Percentiles rank a stretch among this genome's conserved stretches.
phyloP scores from a whole-genome alignment of 2,888 invertebrate species.

The Drosophila borborema region DNA sequence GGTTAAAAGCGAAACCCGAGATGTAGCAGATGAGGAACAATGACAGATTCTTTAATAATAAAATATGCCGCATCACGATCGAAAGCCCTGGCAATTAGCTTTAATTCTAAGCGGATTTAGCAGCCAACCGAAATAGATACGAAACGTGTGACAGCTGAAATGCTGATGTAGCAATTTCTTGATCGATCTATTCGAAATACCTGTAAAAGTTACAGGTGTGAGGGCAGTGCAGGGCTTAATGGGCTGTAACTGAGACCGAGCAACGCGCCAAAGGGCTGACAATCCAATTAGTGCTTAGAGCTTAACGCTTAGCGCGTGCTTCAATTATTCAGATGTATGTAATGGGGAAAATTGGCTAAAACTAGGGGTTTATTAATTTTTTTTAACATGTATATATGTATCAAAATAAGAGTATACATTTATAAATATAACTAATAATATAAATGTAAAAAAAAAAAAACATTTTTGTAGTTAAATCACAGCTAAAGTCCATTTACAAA shows the following conservation, averaged over 20 bases:
- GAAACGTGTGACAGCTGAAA: slow-evolving; percentile 44
- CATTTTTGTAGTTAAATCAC: no score
- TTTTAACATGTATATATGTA: no score
- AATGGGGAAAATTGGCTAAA: background rate
- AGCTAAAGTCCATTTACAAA: background rate
- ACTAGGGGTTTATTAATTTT: background rate
- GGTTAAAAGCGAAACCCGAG: background rate
- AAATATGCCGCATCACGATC: slow-evolving; percentile 62
- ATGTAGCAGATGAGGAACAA: background rate
- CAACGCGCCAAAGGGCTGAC: slow-evolving; percentile 39
- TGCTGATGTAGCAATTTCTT: slow-evolving; percentile 58
- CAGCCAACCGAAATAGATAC: slow-evolving; percentile 7
- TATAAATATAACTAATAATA: background rate
- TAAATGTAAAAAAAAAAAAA: background rate
- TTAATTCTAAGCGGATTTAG: slow-evolving; percentile 74
- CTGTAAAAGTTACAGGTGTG: slow-evolving; percentile 3
- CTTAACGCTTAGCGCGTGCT: slow-evolving; percentile 54
- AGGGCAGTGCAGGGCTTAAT: background rate
- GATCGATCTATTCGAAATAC: slow-evolving; percentile 50
- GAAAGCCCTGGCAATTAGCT: slow-evolving; percentile 75
- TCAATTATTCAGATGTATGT: slow-evolving; percentile 1
- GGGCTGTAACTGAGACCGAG: slow-evolving; percentile 21
- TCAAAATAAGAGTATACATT: background rate
- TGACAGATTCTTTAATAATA: slow-evolving; percentile 43
- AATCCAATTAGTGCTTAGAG: slow-evolving; percentile 69